Base-by-base conservation (phyloP, 1,140 invertebrate genomes). In the Streblospio benedicti region DNA sequence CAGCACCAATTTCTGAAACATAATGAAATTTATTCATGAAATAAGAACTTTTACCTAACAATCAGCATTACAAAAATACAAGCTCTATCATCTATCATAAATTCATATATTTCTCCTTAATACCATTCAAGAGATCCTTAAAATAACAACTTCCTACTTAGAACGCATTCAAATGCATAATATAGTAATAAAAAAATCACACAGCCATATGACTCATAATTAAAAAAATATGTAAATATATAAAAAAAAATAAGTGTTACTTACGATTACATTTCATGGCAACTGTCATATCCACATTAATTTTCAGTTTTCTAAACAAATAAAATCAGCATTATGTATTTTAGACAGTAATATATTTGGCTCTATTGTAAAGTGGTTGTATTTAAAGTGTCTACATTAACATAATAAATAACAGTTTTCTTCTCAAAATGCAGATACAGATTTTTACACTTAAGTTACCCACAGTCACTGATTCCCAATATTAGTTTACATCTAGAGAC, bases 221-320 rank as follows among this genome's bases (percentile, higher is more conserved):
- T n/a, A n/a, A n/a, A n/a, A n/a, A n/a, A n/a, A n/a, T n/a, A n/a
- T n/a, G n/a, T n/a, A n/a, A n/a, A n/a, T n/a, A n/a, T 23, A 28
- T 20, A 51, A 20, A 23, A 23, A 2, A 4, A 51, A 6, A 28
- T 30, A 25, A 51, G 28, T 55, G 14, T 59, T 65, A 81, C 83
- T 82, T 81, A 87, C 85, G 77, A 65, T 75, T 77, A 77, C 93
- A 96, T 60, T 87, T 88, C 88, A 93, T 96, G 27, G 92, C 92
- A 16, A 97, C 85, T 4, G 92, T 96, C 45, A 97, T 84, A 75
- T 97, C 93, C 49, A 97, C 83, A 77, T 95, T 94, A 66, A 97
- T 88, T 75, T 87, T 86, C 28, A 97, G 75, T 77, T 93, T 93
- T 62, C 86, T 87, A 68, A 47, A 59, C 57, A 72, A 67, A 57